phyloP scores from a whole-genome alignment of 2,113 vertebrate species.

The Oreochromis tanganicae region DNA sequence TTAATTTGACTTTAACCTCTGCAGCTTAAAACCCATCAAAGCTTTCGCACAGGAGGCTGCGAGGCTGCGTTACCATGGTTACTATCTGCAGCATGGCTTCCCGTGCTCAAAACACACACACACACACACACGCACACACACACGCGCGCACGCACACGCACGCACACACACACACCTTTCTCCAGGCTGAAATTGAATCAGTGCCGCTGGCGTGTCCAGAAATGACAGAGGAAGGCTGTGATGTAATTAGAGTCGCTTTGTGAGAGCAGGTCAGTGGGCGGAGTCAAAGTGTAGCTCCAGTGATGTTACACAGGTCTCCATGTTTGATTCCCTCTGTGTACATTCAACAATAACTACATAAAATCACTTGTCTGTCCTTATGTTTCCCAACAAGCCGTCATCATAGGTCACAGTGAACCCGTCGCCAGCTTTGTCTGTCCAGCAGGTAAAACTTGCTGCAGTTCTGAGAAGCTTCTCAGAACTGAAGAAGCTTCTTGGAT shows the following conservation, averaged over 20 bases:
- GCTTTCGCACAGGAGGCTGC: neutral
- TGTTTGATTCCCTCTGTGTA: neutral
- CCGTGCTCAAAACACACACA: neutral
- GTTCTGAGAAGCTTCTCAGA: neutral
- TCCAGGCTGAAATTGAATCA: neutral
- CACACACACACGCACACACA: neutral
- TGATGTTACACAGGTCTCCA: neutral
- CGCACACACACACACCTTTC: neutral
- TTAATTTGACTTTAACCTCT: slow-evolving; percentile 41
- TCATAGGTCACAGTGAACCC: neutral
- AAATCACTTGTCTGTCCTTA: neutral
- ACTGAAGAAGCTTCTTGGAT: neutral
- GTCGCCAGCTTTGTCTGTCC: accelerated
- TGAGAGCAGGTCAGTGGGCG: neutral
- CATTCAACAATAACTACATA: neutral
- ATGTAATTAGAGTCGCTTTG: neutral
- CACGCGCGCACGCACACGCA: neutral
- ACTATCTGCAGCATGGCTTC: slow-evolving; percentile 30
- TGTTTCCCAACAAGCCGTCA: neutral
- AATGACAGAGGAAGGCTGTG: neutral
- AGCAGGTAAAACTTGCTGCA: accelerated
- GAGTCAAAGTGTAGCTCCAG: neutral
- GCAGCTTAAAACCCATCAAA: slow-evolving; percentile 17
- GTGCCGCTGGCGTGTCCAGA: neutral
- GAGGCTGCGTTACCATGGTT: slow-evolving; percentile 46